Base-by-base conservation (phyloP, 2,888 invertebrate species). In the Dione vanillae region DNA sequence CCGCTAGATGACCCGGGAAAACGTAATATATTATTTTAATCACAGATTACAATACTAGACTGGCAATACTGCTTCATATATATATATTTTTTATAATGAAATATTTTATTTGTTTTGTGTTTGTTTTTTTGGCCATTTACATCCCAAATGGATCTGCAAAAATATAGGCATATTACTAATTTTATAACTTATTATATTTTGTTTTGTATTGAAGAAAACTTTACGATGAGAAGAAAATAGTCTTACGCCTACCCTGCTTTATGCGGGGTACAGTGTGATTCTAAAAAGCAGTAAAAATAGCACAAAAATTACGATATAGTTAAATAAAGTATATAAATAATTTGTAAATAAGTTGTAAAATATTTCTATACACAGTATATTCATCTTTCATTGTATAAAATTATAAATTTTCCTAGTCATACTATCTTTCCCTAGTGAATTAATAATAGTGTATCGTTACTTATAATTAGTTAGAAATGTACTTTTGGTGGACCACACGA, bases 381-480 rank as follows among this genome's bases (percentile, higher is more conserved):
- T n/a, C n/a, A n/a, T n/a, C n/a, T n/a, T n/a, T n/a, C n/a, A n/a
- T n/a, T n/a, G n/a, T n/a, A n/a, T n/a, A n/a, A n/a, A n/a, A n/a
- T n/a, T n/a, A n/a, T n/a, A n/a, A n/a, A n/a, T n/a, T n/a, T n/a
- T n/a, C n/a, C n/a, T n/a, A n/a, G 27, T 27, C 27, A 3, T 27
- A 5, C 16, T 37, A 11, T 56, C n/a, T 10, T n/a, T 59, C n/a
- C n/a, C n/a, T n/a, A n/a, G 45, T 59, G 40, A 65, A 45, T 51
- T 20, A 41, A 56, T 58, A 52, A 35, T 64, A 40, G 19, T 14
- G 14, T 43, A n/a, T n/a, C n/a, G n/a, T 58, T 19, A 45, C 9
- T 59, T 40, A 43, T 20, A 71, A 87, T 83, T 20, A 91, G 91
- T 85, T 2, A 78, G 2, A 69, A 79, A 81, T 69, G 83, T 90